These are phyloP conservation scores for Furcifer pardalis DNA, from an alignment of 2,797 vertebrate genomes.

Conservation along the genomic window DNA sequence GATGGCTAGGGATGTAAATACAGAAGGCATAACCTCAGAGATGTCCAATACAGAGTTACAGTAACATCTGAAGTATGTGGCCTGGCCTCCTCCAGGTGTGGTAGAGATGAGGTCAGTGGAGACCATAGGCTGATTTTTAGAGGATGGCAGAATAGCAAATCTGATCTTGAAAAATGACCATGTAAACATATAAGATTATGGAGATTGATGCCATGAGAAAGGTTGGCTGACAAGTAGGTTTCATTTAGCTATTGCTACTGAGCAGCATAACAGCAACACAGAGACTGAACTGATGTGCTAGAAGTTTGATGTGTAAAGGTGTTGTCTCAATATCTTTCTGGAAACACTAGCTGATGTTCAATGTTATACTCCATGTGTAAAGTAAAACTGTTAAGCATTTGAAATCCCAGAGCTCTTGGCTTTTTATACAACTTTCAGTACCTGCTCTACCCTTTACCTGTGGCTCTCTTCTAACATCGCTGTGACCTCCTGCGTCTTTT, in stretches of 20 bases:
- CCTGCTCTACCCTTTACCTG: constrained; percentile 62
- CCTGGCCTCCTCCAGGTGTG: too few relatives aligned
- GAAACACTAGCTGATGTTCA: not conserved
- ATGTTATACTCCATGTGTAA: not conserved
- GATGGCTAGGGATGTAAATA: too few relatives aligned
- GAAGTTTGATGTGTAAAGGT: not conserved
- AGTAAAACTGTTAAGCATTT: not conserved
- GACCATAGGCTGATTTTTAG: too few relatives aligned
- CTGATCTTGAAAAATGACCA: too few relatives aligned
- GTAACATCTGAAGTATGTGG: too few relatives aligned
- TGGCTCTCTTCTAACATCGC: constrained; percentile 81
- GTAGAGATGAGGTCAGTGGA: too few relatives aligned
- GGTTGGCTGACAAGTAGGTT: not conserved
- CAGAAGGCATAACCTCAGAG: too few relatives aligned
- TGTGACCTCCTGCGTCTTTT: constrained; percentile 73
- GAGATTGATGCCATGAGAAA: too few relatives aligned
- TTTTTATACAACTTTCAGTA: not conserved
- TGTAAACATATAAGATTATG: too few relatives aligned
- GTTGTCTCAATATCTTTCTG: not conserved
- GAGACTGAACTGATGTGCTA: not conserved
- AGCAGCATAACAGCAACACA: not conserved
- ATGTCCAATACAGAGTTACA: too few relatives aligned
- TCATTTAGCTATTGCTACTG: not conserved
- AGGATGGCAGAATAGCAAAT: too few relatives aligned
- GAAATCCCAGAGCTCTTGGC: not conserved